phyloP scores from a whole-genome alignment of 2,113 vertebrate genomes.

The Lasiurus cinereus region DNA sequence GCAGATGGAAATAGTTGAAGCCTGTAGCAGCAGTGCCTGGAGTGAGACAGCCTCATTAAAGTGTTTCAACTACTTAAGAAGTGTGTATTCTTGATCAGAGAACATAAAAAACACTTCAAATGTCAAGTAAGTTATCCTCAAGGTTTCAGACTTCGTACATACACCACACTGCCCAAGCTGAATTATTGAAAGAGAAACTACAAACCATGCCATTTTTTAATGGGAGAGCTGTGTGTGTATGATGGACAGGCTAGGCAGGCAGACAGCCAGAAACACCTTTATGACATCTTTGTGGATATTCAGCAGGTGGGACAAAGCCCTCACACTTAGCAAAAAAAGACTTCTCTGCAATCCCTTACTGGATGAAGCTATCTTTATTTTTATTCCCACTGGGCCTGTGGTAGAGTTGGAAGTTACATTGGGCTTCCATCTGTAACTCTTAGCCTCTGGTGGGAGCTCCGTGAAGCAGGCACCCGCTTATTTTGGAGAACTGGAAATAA shows the following conservation, averaged over 20 bases:
- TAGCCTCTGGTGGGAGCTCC: accelerated
- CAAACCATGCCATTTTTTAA: background rate
- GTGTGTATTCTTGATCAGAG: background rate
- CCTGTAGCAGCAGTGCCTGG: background rate
- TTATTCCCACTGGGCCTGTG: background rate
- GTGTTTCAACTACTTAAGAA: background rate
- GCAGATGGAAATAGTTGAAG: background rate
- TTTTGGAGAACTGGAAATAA: background rate
- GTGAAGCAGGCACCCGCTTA: background rate
- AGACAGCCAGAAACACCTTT: no score
- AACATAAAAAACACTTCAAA: background rate
- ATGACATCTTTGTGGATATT: accelerated
- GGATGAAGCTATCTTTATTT: background rate
- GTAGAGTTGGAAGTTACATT: background rate
- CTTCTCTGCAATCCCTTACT: background rate
- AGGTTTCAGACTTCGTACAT: background rate
- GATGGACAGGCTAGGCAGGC: no score
- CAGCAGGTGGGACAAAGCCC: background rate
- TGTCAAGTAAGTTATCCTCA: background rate
- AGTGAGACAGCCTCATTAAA: background rate
- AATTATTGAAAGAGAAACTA: background rate
- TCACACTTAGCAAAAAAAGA: background rate
- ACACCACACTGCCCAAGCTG: background rate
- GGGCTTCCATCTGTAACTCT: background rate
- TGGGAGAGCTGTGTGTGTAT: background rate